Evolutionary conservation across 1,140 invertebrate species (phyloP), one percentile per base, ranked within the genome.

Genomic region (Drosophila equinoxialis): DNA sequence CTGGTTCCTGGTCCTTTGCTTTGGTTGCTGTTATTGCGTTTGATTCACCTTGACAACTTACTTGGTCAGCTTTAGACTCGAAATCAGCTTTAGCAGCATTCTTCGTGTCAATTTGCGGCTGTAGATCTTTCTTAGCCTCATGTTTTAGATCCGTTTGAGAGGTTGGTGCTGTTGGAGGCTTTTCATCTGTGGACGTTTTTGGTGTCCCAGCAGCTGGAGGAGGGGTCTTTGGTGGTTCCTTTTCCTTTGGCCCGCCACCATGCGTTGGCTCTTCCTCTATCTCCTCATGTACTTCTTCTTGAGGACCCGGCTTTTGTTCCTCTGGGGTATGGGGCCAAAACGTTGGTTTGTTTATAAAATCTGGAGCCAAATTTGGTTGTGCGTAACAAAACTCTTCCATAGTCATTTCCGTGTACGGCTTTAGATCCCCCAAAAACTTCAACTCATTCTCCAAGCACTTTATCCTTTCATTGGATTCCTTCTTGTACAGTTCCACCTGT

Each of bases 401-500:
- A 0, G 97, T 98, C 97, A 98, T 98, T 73, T 97, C 93, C 45
- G 94, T 93, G 61, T 95, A 96, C 17, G 97, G 96, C 2, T 33
- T 60, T 54, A 91, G 48, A 5, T 4, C 1, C 0, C 76, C 68
- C 6, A 90, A 7, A 0, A 37, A 26, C 0, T 74, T 45, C 1
- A 79, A 26, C 42, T 73, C 37, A 1, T 67, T 0, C 26, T 64
- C 37, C 6, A 77, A 58, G 6, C 35, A 0, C 7, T 48, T 59
- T 6, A 91, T 90, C 6, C 85, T 79, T 10, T 72, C 5, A 14
- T 91, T 48, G 0, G 90, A 91, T 8, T 64, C 74, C 0, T 37
- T 41, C 14, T 87, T 91, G 23, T 61, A 91, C 4, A 7, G n/a
- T 0, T 10, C 0, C 4, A 90, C 64, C 3, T 70, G 55, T 23